phyloP scores from a whole-genome alignment of 37 sponge, comb jelly and placozoan species.

The Ianthella basta region DNA sequence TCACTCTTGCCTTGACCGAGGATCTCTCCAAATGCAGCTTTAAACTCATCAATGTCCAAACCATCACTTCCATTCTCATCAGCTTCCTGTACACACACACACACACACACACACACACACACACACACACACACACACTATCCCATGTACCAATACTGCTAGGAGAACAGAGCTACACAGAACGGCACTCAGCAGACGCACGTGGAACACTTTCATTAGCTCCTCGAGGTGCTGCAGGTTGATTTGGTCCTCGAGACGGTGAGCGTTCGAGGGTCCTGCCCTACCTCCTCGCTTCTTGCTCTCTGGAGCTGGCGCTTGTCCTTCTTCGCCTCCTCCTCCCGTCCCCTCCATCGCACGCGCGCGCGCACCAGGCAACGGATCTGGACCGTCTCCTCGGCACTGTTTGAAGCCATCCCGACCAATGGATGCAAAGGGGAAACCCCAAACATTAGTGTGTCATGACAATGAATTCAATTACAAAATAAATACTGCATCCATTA shows the following conservation, averaged over 20 bases:
- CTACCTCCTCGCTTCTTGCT: too few species aligned
- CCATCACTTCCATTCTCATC: constrained; percentile 90
- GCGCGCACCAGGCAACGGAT: too few species aligned
- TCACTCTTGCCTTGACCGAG: constrained; percentile 71
- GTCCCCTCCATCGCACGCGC: too few species aligned
- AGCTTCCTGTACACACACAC: constrained; percentile 51
- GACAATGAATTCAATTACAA: too few species aligned
- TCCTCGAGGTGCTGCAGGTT: constrained; percentile 79
- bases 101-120: constrained; percentile 16
- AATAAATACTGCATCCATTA: too few species aligned
- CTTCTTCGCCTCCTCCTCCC: too few species aligned
- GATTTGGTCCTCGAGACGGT: constrained; percentile 81
- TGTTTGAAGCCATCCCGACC: too few species aligned
- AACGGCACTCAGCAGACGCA: constrained; percentile 19
- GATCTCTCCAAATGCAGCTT: constrained; percentile 70
- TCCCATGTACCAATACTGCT: not conserved
- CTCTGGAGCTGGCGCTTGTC: not conserved
- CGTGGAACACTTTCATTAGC: constrained; percentile 86
- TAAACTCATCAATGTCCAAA: constrained; percentile 88
- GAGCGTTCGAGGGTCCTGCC: not conserved
- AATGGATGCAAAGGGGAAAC: too few species aligned
- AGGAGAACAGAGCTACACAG: too few species aligned
- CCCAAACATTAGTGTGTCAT: too few species aligned
- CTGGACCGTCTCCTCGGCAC: too few species aligned
- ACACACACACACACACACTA: not conserved